Evolutionary conservation across 2,113 vertebrate species (phyloP).

Genomic region (Sturnus vulgaris): DNA sequence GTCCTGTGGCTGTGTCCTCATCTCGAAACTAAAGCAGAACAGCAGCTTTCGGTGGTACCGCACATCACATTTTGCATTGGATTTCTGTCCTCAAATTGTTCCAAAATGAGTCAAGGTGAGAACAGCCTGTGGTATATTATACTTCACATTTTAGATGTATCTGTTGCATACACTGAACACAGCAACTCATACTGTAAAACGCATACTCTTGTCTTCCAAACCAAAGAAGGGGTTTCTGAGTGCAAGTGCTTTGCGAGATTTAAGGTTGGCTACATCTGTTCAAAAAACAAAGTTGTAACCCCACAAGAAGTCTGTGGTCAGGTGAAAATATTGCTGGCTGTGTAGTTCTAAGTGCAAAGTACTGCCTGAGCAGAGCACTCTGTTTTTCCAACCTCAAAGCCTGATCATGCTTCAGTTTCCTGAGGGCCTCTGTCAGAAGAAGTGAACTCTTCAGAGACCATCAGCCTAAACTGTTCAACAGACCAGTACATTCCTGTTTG

Average conservation of each 20-base stretch:
- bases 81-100: conserved; percentile 13
- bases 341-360: neutral
- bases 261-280: neutral
- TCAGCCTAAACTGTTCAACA: neutral
- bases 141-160: neutral
- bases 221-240: neutral
- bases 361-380: neutral
- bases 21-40: neutral
- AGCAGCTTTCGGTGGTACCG: neutral
- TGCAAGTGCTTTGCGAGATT: neutral
- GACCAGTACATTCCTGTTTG: neutral
- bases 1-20: neutral
- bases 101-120: conserved; percentile 26
- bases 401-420: neutral
- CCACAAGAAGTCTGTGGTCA: neutral
- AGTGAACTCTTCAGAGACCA: neutral
- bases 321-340: neutral
- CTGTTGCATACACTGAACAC: neutral
- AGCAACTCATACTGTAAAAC: neutral
- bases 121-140: neutral
- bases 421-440: neutral
- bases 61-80: neutral
- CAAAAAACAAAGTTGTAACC: neutral
- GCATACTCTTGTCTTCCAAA: neutral
- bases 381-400: neutral